Evolutionary conservation across 2,113 vertebrate genomes (phyloP).

Genomic region (Laticauda colubrina): DNA sequence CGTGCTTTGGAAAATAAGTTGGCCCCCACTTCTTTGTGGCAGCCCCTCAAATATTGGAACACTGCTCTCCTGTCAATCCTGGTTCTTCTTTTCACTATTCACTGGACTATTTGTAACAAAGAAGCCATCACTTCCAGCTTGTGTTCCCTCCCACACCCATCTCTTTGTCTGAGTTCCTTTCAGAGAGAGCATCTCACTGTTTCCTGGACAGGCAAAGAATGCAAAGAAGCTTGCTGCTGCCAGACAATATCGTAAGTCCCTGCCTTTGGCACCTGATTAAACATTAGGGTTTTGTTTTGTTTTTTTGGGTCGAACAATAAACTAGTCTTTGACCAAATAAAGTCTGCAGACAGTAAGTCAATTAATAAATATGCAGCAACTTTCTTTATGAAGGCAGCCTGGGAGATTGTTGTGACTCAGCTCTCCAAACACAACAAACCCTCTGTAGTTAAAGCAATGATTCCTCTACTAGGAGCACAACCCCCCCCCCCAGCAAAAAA

Average conservation of each 20-base stretch:
- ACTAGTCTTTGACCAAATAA: slow-evolving; percentile 18
- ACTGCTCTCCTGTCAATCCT: too few relatives aligned
- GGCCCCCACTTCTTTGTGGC: too few relatives aligned
- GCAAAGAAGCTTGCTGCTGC: slow-evolving; percentile 9
- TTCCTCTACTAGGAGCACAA: too few relatives aligned
- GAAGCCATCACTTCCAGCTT: background rate
- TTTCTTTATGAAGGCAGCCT: background rate
- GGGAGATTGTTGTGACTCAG: background rate
- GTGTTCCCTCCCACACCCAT: background rate
- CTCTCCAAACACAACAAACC: too few relatives aligned
- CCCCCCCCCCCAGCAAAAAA: too few relatives aligned
- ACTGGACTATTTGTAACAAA: too few relatives aligned
- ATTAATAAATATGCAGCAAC: slow-evolving; percentile 1
- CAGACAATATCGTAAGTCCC: slow-evolving; percentile 7
- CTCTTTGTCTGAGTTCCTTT: background rate
- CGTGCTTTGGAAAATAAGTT: too few relatives aligned
- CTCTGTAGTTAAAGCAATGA: too few relatives aligned
- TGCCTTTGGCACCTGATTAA: slow-evolving; percentile 45
- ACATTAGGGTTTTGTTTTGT: slow-evolving; percentile 28
- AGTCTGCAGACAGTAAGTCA: slow-evolving; percentile 9
- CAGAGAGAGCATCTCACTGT: slow-evolving; percentile 19
- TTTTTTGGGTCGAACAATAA: background rate
- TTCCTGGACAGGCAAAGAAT: slow-evolving; percentile 34
- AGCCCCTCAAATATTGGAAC: too few relatives aligned
- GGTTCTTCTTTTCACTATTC: too few relatives aligned